Conservation (phyloP, 2,797 vertebrate genomes). For the Phalanger gymnotis region DNA sequence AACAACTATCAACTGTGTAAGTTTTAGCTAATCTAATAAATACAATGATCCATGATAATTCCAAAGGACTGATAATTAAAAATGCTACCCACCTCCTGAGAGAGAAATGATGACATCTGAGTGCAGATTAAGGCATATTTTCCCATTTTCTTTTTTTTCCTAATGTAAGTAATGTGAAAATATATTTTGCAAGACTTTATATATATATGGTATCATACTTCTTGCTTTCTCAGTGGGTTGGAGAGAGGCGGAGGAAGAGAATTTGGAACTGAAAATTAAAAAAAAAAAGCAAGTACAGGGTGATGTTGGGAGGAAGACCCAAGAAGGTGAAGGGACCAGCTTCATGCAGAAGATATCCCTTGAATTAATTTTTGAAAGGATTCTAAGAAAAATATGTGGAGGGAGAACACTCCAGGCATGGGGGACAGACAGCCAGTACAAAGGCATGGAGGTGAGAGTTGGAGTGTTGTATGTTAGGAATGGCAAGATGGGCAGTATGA, state of each 20-base stretch:
- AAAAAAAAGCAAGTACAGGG: not conserved
- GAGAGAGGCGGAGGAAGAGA: not conserved
- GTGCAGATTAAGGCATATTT: not conserved
- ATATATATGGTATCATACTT: not conserved
- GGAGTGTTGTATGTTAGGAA: not conserved
- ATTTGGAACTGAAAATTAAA: not conserved
- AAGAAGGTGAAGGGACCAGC: not conserved
- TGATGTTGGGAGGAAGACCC: not conserved
- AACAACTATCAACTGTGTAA: not conserved
- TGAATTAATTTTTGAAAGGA: not conserved
- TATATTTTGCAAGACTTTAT: not conserved
- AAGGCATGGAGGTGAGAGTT: not conserved
- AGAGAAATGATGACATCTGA: not conserved
- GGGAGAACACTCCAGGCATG: not conserved
- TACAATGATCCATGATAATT: not conserved
- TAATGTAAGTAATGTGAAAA: not conserved
- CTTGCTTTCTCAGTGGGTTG: not conserved
- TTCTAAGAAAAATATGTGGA: not conserved
- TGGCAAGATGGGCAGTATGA: not conserved
- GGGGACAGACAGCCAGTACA: not conserved
- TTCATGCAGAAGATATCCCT: not conserved
- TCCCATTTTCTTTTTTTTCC: not conserved
- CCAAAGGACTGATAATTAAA: not conserved
- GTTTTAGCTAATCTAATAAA: too few relatives aligned
- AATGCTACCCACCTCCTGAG: not conserved